A percentile compares a stretch with the other conserved stretches of the same genome.
phyloP scores from a whole-genome alignment of 2,888 invertebrate species.

The Pammene aurita region DNA sequence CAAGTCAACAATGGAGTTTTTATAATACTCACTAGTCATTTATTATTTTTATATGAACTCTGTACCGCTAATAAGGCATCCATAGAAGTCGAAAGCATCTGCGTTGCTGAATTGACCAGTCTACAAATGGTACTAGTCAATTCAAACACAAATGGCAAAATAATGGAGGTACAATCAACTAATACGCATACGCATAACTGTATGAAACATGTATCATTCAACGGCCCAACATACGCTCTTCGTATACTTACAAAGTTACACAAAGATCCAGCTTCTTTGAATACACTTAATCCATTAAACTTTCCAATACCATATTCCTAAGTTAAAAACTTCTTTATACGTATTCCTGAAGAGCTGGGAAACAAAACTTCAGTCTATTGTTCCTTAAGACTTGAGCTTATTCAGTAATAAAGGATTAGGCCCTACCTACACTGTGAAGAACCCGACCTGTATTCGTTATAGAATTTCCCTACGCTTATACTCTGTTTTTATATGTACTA shows the following conservation, averaged over 20 bases:
- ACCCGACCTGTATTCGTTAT: neutral
- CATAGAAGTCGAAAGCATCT: too few relatives aligned
- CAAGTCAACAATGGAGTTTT: too few relatives aligned
- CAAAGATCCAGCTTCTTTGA: conserved; percentile 6
- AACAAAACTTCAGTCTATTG: conserved; percentile 58
- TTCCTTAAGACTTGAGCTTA: conserved; percentile 53
- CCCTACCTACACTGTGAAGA: neutral
- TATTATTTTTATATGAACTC: too few relatives aligned
- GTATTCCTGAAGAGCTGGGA: conserved; percentile 45
- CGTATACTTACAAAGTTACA: neutral
- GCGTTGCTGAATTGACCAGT: too few relatives aligned
- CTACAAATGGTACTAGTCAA: too few relatives aligned
- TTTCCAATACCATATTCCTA: conserved; percentile 22
- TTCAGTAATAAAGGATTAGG: conserved; percentile 11
- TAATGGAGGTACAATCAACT: too few relatives aligned
- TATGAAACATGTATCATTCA: neutral
- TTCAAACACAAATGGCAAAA: too few relatives aligned
- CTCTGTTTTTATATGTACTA: too few relatives aligned
- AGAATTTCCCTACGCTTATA: too few relatives aligned
- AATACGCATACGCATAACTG: too few relatives aligned
- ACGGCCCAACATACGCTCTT: neutral
- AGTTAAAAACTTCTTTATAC: conserved; percentile 15
- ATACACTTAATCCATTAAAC: conserved; percentile 22
- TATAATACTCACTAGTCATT: too few relatives aligned
- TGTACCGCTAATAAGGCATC: too few relatives aligned